Evolutionary conservation across 2,113 vertebrate genomes (phyloP), one percentile per base, ranked within the genome.

Genomic region (Phoenicopterus ruber): DNA sequence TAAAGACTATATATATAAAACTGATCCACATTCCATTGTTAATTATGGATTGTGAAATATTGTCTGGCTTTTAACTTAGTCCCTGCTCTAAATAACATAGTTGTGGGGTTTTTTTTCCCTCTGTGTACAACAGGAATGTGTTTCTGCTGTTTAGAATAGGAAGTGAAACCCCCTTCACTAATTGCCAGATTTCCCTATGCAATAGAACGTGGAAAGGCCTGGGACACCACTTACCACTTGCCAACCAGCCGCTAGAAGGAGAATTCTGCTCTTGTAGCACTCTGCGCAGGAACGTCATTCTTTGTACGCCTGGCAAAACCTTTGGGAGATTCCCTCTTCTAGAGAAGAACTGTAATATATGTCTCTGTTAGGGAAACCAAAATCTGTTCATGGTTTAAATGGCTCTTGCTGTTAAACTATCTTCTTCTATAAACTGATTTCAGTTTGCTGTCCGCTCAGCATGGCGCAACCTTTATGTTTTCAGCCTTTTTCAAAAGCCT

Each of bases 201-300:
- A 66, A 24, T 26, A 18, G n/a, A 21, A 16, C 3, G 15, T 62
- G 54, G 71, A 26, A 58, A 38, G 22, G 31, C 31, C 15, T 29
- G 2, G 3, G 24, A 12, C 7, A 10, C 5, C 17, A 8, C 12
- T 34, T 22, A 1, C 12, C 7, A 0, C 34, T 5, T 29, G 13
- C 11, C 44, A 50, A 11, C n/a, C 21, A 55, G 62, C 21, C 3
- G 1, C 5, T 14, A 8, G 28, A 36, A 47, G 11, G 58, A 32
- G 20, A 38, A 7, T 26, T 44, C 34, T 65, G 44, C 58, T 62
- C 4, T 26, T 46, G 42, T 38, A 54, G 2, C 8, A 10, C 16
- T 61, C 36, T 49, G n/a, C 2, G 2, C 2, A 29, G 71, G 34
- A 61, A 10, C 0, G 1, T 25, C 1, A 2, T 8, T 32, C 21